Base-by-base conservation (phyloP, 30 jellyfish, hydroid and myxozoan genomes). In the Rhopilema esculentum region DNA sequence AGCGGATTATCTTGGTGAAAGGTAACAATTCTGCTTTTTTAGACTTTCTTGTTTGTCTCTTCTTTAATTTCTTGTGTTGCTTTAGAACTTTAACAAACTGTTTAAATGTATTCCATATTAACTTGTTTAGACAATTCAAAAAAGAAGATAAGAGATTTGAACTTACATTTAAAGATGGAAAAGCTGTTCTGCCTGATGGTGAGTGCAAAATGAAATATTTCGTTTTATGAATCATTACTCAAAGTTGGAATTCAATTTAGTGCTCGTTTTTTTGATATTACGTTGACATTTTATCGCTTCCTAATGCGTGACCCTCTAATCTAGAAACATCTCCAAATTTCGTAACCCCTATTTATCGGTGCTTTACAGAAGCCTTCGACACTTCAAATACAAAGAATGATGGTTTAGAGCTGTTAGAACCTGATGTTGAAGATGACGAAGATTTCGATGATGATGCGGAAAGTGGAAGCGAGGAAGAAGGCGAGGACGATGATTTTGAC, bases 141-240 rank as follows among this genome's bases (percentile, higher is more conserved):
- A 83, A 87, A 48, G 72, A 27, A 23, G 99, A 94, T 79, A 82
- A 80, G 32, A 84, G 99, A 66, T 32, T 85, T 18, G 97, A 94
- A 87, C 83, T 94, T 19, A 22, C 75, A 21, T 94, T 40, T 69
- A 79, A 82, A 69, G 97, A 94, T 75, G 99, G 99, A 21, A 89
- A 94, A 63, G 90, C 93, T 91, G 95, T 94, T n/a, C 29, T 89
- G 61, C 98, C 98, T 6, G 95, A 75, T 21, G 91, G 96, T 75
- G 23, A 18, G 66, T 4, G 6, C 6, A 12, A 6, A 40, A 6
- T 2, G 12, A 12, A 40, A 40, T 40, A 2, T 12, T 12, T 40
- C 57, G 12, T 12, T 2, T 40, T 40, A 40, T 40, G 57, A 2
- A 40, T 40, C 12, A 12, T 12, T 40, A 40, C 9, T 40, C n/a